phyloP scores from a whole-genome alignment of 2,888 invertebrate genomes.

The Drosophila atripex region DNA sequence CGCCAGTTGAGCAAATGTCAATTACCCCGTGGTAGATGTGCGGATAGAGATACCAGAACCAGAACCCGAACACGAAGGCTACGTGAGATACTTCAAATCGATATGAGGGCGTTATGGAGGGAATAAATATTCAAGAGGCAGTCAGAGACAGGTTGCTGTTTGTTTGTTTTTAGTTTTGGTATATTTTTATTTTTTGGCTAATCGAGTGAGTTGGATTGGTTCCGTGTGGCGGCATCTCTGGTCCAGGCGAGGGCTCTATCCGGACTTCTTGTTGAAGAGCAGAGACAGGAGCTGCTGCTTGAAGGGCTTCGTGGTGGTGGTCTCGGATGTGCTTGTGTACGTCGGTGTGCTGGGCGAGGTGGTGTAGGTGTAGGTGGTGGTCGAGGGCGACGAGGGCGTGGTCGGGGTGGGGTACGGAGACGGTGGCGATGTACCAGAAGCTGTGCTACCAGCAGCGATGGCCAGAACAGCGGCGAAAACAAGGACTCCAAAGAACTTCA shows the following conservation, averaged over 20 bases:
- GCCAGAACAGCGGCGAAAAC: constrained; percentile 37
- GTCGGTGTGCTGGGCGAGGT: constrained; percentile 3
- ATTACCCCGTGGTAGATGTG: constrained; percentile 5
- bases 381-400: constrained; percentile 10
- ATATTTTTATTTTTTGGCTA: constrained; percentile 58
- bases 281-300: constrained; percentile 65
- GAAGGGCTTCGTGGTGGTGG: constrained; percentile 54
- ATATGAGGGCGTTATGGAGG: neutral
- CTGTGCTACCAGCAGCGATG: neutral
- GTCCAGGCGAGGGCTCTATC: constrained; percentile 34
- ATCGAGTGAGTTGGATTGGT: constrained; percentile 27
- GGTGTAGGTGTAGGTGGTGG: constrained; percentile 46
- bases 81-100: constrained; percentile 20
- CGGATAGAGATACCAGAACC: neutral
- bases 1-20: constrained; percentile 46
- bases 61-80: constrained; percentile 11
- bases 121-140: constrained; percentile 9
- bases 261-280: constrained; percentile 67
- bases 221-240: constrained; percentile 13
- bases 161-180: constrained; percentile 38
- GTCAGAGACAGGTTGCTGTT: constrained; percentile 7
- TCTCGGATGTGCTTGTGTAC: neutral
- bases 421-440: neutral
- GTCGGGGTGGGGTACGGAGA: neutral
- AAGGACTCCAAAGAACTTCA: constrained; percentile 56